Percentiles rank a stretch among this genome's conserved stretches.
Evolutionary conservation across 2,797 vertebrate species (phyloP).

Genomic region (Lepidocolaptes lacrymiger): DNA sequence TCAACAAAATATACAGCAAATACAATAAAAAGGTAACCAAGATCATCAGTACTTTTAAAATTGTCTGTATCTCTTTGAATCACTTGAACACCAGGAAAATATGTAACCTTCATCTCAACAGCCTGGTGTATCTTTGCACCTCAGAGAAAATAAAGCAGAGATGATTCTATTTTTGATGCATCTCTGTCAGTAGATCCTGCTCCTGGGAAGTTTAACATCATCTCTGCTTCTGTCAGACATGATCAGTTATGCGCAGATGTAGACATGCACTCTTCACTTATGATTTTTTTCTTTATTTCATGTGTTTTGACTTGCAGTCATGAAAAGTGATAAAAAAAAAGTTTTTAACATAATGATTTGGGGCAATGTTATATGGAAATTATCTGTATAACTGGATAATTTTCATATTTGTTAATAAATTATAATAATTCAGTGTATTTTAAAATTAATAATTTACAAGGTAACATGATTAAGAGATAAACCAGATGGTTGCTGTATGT

Average conservation of each 20-base stretch:
- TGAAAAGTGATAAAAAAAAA: not conserved
- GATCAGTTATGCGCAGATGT: not conserved
- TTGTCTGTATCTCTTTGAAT: not conserved
- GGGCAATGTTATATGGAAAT: not conserved
- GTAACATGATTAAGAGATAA: not conserved
- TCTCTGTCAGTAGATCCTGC: not conserved
- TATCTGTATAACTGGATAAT: not conserved
- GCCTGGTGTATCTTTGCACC: not conserved
- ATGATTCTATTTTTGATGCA: not conserved
- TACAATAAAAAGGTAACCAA: not conserved
- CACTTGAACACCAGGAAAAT: not conserved
- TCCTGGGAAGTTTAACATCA: constrained; percentile 16
- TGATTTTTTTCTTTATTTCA: not conserved
- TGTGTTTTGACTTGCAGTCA: not conserved
- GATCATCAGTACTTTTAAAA: not conserved
- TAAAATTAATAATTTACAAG: not conserved
- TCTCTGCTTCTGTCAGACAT: constrained; percentile 2
- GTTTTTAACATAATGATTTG: not conserved
- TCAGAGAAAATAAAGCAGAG: constrained; percentile 6
- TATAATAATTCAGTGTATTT: not conserved
- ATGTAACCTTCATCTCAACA: not conserved
- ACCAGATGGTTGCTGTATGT: not conserved
- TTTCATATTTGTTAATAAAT: not conserved
- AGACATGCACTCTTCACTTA: not conserved
- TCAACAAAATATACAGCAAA: not conserved